Conservation (phyloP, 2,113 vertebrate genomes). For the Cervus canadensis region DNA sequence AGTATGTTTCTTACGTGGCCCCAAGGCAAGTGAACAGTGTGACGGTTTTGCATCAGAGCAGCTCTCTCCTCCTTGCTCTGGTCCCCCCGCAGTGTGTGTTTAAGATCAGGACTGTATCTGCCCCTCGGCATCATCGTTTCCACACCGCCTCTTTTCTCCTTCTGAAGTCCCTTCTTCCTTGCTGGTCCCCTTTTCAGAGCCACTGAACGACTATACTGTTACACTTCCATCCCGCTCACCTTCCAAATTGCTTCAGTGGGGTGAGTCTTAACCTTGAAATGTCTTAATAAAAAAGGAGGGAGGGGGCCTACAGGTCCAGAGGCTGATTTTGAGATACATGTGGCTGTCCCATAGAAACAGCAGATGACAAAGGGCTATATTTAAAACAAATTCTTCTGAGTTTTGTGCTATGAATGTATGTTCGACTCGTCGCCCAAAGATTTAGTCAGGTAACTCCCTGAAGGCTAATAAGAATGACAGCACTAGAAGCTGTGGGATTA, state of each 20-base stretch:
- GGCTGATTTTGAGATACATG: background rate
- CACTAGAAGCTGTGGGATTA: background rate
- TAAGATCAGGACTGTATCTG: background rate
- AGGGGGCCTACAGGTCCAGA: background rate
- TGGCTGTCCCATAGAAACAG: background rate
- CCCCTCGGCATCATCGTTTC: background rate
- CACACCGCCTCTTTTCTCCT: background rate
- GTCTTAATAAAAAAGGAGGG: background rate
- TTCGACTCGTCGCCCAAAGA: background rate
- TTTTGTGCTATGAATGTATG: background rate
- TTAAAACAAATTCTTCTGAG: background rate
- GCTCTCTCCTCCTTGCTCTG: background rate
- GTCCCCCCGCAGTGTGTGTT: background rate
- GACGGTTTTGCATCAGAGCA: background rate
- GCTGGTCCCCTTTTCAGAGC: background rate
- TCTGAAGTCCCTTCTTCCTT: background rate
- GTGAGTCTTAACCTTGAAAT: background rate
- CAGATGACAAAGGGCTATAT: background rate
- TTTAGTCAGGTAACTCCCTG: background rate
- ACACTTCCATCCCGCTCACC: background rate
- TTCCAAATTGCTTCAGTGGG: background rate
- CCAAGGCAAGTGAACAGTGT: background rate
- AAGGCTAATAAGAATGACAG: background rate
- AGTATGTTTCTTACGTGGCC: constrained; percentile 20
- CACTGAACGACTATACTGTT: background rate